Conservation (phyloP, 2,888 invertebrate species). For the Ferdinandea cuprea region DNA sequence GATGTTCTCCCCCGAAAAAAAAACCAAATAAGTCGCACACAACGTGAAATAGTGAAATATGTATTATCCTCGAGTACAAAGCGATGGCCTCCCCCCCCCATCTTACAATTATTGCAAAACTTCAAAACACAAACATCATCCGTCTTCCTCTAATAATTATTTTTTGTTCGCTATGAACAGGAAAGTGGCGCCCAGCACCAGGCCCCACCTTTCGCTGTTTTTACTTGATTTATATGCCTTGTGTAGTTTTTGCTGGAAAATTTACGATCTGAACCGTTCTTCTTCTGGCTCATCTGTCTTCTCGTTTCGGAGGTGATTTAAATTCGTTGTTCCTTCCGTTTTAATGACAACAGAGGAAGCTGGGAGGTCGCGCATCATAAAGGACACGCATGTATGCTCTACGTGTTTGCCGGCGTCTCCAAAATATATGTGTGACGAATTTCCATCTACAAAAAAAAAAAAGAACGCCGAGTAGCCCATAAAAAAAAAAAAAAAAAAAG, state of each 20-base stretch:
- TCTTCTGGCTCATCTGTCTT: slow-evolving; percentile 59
- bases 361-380: slow-evolving; percentile 72
- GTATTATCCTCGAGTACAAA: too few relatives aligned
- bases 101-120: too few relatives aligned
- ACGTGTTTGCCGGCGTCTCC: slow-evolving; percentile 28
- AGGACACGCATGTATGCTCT: slow-evolving; percentile 63
- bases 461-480: slow-evolving; percentile 33
- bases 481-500: slow-evolving; percentile 17
- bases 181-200: neutral
- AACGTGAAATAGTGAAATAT: too few relatives aligned
- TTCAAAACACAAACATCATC: too few relatives aligned
- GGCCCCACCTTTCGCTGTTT: neutral
- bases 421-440: slow-evolving; percentile 54
- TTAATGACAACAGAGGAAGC: slow-evolving; percentile 26
- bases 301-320: slow-evolving; percentile 65
- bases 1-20: too few relatives aligned
- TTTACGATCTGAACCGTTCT: slow-evolving; percentile 48
- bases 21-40: too few relatives aligned
- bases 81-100: too few relatives aligned
- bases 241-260: slow-evolving; percentile 34
- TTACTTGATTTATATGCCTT: neutral
- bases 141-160: too few relatives aligned
- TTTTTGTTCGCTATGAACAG: neutral
- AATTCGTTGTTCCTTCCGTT: slow-evolving; percentile 61
- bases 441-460: slow-evolving; percentile 49